Evolutionary conservation across 2,113 vertebrate species (phyloP).

Genomic region (Oriolus oriolus): DNA sequence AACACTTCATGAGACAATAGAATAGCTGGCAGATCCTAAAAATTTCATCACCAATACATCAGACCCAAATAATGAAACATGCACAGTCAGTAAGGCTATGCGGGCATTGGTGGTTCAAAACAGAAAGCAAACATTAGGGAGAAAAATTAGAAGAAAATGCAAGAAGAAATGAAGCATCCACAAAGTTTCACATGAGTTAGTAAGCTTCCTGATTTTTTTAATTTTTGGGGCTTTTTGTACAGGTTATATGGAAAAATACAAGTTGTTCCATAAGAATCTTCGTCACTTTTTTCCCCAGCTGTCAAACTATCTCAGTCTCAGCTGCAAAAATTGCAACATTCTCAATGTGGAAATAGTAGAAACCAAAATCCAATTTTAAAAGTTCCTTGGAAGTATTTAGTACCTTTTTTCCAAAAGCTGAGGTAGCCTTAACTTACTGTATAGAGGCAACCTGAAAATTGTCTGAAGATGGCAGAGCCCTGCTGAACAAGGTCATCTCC

Average conservation of each 20-base stretch:
- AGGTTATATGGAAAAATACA: neutral
- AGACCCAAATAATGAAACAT: neutral
- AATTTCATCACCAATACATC: neutral
- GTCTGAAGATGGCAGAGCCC: neutral
- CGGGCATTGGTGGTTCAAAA: neutral
- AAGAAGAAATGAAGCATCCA: neutral
- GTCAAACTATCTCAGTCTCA: neutral
- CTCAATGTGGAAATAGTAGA: neutral
- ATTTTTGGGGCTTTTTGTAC: neutral
- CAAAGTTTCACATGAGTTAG: neutral
- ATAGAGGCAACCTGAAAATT: neutral
- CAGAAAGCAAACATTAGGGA: neutral
- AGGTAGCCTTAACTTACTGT: neutral
- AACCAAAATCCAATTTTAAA: neutral
- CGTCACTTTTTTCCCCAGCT: neutral
- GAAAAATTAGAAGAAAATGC: neutral
- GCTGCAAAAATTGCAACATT: neutral
- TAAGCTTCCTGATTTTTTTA: neutral
- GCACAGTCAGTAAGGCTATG: neutral
- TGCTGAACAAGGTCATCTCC: neutral
- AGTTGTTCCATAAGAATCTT: neutral
- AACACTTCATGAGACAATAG: neutral
- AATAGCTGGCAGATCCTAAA: neutral
- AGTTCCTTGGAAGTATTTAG: neutral
- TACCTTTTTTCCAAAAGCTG: neutral